Percentiles rank a stretch among this genome's conserved stretches.
These are phyloP conservation scores for Antheraea assamensis DNA, from an alignment of 2,888 invertebrate species.

Conservation along the genomic window DNA sequence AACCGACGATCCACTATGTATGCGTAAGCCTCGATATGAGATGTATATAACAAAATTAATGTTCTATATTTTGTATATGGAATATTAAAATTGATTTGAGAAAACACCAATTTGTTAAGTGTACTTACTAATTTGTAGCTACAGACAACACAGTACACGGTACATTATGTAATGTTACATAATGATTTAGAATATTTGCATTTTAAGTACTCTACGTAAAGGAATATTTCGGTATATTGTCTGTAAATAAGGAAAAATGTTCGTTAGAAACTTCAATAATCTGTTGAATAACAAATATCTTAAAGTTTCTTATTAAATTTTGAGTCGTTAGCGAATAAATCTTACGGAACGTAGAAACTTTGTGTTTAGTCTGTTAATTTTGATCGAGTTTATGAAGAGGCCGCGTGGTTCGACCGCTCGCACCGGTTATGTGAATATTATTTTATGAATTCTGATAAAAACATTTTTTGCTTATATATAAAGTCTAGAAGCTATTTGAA, in stretches of 20 bases:
- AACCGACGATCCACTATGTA: background rate
- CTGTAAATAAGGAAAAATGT: background rate
- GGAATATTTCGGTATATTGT: background rate
- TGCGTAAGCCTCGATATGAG: background rate
- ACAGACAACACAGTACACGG: background rate
- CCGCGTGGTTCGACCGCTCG: background rate
- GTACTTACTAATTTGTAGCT: too few relatives aligned
- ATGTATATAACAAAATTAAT: too few relatives aligned
- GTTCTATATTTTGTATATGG: too few relatives aligned
- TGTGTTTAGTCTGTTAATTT: slow-evolving; percentile 7
- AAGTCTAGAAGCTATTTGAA: background rate
- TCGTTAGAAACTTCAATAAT: background rate
- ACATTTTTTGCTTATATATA: background rate
- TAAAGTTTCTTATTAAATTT: slow-evolving; percentile 13
- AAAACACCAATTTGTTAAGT: too few relatives aligned
- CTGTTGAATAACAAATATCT: slow-evolving; percentile 9
- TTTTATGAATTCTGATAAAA: background rate
- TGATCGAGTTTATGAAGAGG: slow-evolving; percentile 7
- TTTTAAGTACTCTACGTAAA: background rate
- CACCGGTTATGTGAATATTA: background rate
- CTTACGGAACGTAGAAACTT: slow-evolving; percentile 4
- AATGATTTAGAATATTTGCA: background rate
- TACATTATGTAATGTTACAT: background rate
- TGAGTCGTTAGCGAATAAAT: slow-evolving; percentile 3
- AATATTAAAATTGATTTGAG: too few relatives aligned